These are phyloP conservation scores for Philhelius pedissequus DNA, from an alignment of 2,888 invertebrate species.

Conservation along the genomic window DNA sequence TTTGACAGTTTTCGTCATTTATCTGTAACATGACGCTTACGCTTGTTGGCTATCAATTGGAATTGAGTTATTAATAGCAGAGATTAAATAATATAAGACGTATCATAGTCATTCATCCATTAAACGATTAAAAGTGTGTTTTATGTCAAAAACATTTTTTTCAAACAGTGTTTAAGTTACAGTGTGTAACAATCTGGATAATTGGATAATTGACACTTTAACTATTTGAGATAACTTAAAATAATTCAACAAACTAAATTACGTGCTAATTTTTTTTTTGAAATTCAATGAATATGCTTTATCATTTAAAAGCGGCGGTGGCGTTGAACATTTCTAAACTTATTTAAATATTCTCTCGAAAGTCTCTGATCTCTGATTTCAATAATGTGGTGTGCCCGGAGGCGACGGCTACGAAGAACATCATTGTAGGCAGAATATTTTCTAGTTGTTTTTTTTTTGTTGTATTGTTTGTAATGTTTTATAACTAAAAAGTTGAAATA, in stretches of 20 bases:
- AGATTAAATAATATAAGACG: neutral
- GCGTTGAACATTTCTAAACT: neutral
- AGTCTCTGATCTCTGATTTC: conserved; percentile 11
- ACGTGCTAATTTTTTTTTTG: conserved; percentile 43
- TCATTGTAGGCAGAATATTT: conserved; percentile 11
- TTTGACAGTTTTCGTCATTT: neutral
- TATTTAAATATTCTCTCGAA: conserved; percentile 27
- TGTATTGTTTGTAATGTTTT: neutral
- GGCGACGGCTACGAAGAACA: neutral
- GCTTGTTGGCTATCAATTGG: neutral
- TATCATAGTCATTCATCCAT: neutral
- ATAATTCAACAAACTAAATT: conserved; percentile 25
- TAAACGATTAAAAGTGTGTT: neutral
- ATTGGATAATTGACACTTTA: conserved; percentile 16
- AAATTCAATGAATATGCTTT: conserved; percentile 24
- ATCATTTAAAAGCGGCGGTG: neutral
- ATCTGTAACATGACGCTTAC: neutral
- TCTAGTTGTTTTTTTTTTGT: neutral
- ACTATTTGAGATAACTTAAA: conserved; percentile 27
- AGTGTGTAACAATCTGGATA: conserved; percentile 5
- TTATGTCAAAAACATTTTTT: neutral
- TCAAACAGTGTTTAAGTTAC: neutral
- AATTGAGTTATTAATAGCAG: neutral
- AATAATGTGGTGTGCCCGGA: conserved; percentile 12
- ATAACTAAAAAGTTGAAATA: neutral